Percentiles rank a stretch among this genome's conserved stretches.
Conservation (phyloP, 2,113 vertebrate genomes). For the Scopus umbretta region DNA sequence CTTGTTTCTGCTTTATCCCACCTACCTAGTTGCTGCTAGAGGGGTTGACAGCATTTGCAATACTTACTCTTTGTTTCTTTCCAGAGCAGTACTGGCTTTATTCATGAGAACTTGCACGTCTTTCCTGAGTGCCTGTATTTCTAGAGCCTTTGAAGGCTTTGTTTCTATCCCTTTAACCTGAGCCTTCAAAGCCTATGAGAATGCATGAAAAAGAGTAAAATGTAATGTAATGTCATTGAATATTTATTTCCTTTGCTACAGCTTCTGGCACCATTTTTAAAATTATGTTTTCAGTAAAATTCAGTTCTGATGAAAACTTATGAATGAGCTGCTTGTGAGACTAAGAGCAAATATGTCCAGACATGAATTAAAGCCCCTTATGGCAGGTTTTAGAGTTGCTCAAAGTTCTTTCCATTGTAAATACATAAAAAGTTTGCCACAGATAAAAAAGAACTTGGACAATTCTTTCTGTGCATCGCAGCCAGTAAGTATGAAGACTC, state of each 20-base stretch:
- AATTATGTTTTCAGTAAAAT: not conserved
- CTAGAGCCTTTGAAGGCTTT: not conserved
- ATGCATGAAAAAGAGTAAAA: not conserved
- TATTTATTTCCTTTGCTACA: not conserved
- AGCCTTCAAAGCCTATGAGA: not conserved
- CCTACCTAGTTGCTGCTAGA: not conserved
- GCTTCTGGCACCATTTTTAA: not conserved
- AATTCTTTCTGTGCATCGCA: not conserved
- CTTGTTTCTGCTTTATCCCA: not conserved
- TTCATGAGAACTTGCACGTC: constrained; percentile 31
- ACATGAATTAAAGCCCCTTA: not conserved
- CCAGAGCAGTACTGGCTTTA: constrained; percentile 23
- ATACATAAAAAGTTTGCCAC: not conserved
- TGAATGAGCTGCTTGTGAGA: not conserved
- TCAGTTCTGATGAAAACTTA: not conserved
- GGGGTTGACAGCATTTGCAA: not conserved
- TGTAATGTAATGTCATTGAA: not conserved
- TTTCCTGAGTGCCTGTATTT: constrained; percentile 34
- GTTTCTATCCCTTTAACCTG: not conserved
- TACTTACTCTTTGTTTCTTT: constrained; percentile 64
- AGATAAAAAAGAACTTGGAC: not conserved
- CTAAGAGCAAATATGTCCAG: not conserved
- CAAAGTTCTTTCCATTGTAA: not conserved
- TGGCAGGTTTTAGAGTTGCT: not conserved
- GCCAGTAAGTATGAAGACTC: not conserved